Evolutionary conservation across 2,113 vertebrate genomes (phyloP).

Genomic region (Meriones unguiculatus): DNA sequence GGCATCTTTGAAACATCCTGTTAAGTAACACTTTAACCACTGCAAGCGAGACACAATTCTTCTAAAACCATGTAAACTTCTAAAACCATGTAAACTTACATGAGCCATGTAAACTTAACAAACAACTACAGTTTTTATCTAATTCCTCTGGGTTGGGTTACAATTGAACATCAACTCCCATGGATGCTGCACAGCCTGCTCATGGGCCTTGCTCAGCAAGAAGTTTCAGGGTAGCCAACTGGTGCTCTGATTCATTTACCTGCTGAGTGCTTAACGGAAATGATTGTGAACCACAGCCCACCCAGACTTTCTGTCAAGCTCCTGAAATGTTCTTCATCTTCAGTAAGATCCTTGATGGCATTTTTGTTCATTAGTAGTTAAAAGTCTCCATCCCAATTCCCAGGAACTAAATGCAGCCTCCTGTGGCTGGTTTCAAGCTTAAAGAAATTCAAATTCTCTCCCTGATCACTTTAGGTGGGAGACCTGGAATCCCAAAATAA

Average conservation of each 20-base stretch:
- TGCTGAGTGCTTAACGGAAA: not conserved
- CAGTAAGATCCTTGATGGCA: not conserved
- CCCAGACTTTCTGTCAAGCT: not conserved
- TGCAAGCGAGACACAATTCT: not conserved
- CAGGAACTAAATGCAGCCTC: not conserved
- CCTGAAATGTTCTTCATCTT: not conserved
- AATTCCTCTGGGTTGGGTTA: not conserved
- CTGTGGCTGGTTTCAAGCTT: not conserved
- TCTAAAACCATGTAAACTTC: not conserved
- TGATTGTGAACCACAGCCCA: not conserved
- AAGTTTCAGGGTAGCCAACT: not conserved
- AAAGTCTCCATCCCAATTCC: not conserved
- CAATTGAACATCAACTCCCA: not conserved
- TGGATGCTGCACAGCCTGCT: not conserved
- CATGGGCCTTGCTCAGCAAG: not conserved
- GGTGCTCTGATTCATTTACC: not conserved
- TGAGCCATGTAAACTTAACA: not conserved
- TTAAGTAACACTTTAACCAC: not conserved
- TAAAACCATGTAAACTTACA: not conserved
- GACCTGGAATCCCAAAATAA: not conserved
- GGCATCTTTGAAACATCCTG: not conserved
- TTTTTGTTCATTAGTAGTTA: too few species aligned
- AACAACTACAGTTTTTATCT: not conserved
- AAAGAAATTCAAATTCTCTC: not conserved
- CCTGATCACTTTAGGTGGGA: accelerated